Evolutionary conservation across 2,797 vertebrate species (phyloP), one percentile per base, ranked within the genome.

Genomic region (Darevskia mixta): DNA sequence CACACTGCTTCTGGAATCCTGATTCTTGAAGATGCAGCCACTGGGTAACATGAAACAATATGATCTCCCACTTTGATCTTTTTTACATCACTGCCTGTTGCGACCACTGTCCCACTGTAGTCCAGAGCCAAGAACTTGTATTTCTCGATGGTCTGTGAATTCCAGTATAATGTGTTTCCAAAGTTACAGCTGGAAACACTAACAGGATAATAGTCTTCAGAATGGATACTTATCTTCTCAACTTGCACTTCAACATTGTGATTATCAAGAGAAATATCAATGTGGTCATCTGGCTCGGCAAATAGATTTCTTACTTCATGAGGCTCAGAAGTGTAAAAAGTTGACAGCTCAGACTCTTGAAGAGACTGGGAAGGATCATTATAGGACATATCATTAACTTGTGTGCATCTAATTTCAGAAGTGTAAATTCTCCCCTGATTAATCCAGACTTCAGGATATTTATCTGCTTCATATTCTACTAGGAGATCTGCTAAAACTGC

Each of bases 181-280:
- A 96, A 98, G 71, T 86, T 94, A 32, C 95, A 83, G 87, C 97
- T 97, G 27, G 98, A 97, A 86, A 95, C 35, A 76, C 95, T 98
- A 89, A 98, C 91, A 45, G 98, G 97, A 93, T 97, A 98, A 94
- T 97, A 98, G 93, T 98, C 98, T 5, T 97, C 97, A 11, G 98
- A 98, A 94, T 99, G 98, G 58, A 97, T 89, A 71, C 97, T 98
- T n/a, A 98, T 92, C 92, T 95, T 97, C 67, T 95, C 95, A 13
- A 98, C 92, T 90, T 95, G 92, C 89, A 98, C 94, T 95, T 98
- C 97, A 80, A 98, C 93, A 4, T 94, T 95, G 66, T 94, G 94
- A 49, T 86, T 87, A 20, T 88, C 83, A 27, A 94, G 91, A 10
- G 85, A 79, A 89, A 79, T n/a, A 61, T 71, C 2, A 72, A 79